These are phyloP conservation scores for Conchocele bisecta DNA, from an alignment of 2,888 invertebrate species.

Conservation along the genomic window DNA sequence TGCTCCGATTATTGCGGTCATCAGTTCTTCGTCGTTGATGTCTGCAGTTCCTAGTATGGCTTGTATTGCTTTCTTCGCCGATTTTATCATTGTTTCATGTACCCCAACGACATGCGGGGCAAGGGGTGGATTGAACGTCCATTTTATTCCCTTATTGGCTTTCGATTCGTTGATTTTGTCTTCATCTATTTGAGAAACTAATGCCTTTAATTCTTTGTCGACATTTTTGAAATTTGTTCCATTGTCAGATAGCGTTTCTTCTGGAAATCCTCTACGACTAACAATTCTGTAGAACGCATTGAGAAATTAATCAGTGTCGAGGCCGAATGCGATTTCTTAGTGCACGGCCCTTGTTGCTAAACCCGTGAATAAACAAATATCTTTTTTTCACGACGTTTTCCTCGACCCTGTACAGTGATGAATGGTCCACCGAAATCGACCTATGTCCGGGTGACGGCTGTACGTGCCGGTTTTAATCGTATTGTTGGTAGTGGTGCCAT, in stretches of 20 bases:
- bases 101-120: slow-evolving; percentile 51
- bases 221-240: slow-evolving; percentile 39
- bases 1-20: slow-evolving; percentile 26
- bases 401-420: too few species aligned
- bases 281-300: slow-evolving; percentile 41
- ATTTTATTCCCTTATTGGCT: slow-evolving; percentile 30
- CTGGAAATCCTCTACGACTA: slow-evolving; percentile 27
- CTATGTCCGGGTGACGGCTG: too few species aligned
- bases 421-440: too few species aligned
- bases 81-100: slow-evolving; percentile 42
- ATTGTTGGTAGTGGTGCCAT: too few species aligned
- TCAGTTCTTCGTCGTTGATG: slow-evolving; percentile 38
- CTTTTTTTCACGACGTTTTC: slow-evolving; percentile 9
- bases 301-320: slow-evolving; percentile 36
- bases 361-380: slow-evolving; percentile 31
- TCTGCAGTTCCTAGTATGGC: slow-evolving; percentile 27
- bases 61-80: slow-evolving; percentile 51
- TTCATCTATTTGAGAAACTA: slow-evolving; percentile 18
- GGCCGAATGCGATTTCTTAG: slow-evolving; percentile 18
- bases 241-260: slow-evolving; percentile 34
- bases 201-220: slow-evolving; percentile 22
- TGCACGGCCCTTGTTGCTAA: slow-evolving; percentile 28
- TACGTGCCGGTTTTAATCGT: too few species aligned
- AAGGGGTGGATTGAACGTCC: slow-evolving; percentile 48
- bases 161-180: slow-evolving; percentile 19